Conservation (phyloP, 2,113 vertebrate genomes). For the Brachypteracias leptosomus region DNA sequence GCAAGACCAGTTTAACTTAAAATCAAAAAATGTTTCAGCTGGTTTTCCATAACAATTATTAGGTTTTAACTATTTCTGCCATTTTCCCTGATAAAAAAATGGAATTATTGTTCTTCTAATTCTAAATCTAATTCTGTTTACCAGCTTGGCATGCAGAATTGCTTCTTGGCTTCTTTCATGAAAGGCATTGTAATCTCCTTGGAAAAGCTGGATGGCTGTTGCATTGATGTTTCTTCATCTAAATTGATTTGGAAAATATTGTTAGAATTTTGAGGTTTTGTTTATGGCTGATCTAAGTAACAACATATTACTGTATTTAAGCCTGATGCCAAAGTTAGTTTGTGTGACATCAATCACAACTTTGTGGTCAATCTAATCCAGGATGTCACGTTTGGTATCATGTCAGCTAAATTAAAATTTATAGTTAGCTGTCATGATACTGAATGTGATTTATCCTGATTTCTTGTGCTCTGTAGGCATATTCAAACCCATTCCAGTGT, state of each 20-base stretch:
- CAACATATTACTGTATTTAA: neutral
- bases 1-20: neutral
- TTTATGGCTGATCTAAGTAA: neutral
- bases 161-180: neutral
- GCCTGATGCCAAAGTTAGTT: neutral
- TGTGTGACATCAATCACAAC: neutral
- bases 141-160: neutral
- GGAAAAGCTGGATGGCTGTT: neutral
- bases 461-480: neutral
- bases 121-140: neutral
- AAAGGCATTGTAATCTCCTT: neutral
- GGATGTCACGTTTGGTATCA: neutral
- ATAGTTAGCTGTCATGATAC: neutral
- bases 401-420: neutral
- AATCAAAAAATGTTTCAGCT: neutral
- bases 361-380: neutral
- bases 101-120: neutral
- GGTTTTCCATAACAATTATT: neutral
- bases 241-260: neutral
- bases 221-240: neutral
- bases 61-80: conserved; percentile 8
- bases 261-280: neutral
- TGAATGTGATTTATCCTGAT: neutral
- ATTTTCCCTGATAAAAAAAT: conserved; percentile 12
- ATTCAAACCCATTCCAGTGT: neutral